Evolutionary conservation across 2,888 invertebrate species (phyloP), one percentile per base, ranked within the genome.

Genomic region (Polyommatus icarus): DNA sequence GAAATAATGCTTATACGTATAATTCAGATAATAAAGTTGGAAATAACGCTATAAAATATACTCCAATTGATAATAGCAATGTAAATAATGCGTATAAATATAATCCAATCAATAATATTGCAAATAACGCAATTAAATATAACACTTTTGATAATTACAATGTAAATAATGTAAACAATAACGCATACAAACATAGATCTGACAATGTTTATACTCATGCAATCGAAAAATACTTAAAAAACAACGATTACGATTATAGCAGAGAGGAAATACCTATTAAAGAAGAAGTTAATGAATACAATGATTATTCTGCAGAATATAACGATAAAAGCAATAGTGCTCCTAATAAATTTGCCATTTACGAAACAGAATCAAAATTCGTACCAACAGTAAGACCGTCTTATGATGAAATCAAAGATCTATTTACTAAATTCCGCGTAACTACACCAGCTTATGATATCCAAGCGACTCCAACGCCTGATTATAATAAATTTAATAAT

Each of bases 211-310:
- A 24, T 12, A 73, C 24, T 36, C 78, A 81, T 4, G 71, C 54
- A 20, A 71, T 46, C 5, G 54, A 75, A 18, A 78, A 59, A 77
- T 80, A 75, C 57, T 79, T 10, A 77, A 81, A 76, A 12, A 82
- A 76, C 76, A 80, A 77, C 32, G 73, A 73, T 73, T 73, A 77
- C 46, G 46, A 82, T 82, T 77, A 76, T 24, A 76, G 67, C 76
- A 76, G 78, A 78, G 76, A 80, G 36, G 76, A 67, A 36, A 82
- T 79, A 76, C 83, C 84, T 71, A 80, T 82, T 1, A 84, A 85
- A 77, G 83, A 84, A 72, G 83, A 88, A 46, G 36, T 89, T 0
- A 90, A 90, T 83, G 93, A 93, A 80, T 87, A 88, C 78, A 87
- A 87, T 15, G 89, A 94, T 81, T 91, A 91, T 81, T 79, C 71